A percentile compares a stretch with the other conserved stretches of the same genome.
phyloP scores from a whole-genome alignment of 2,113 vertebrate genomes.

The Channa maculata region DNA sequence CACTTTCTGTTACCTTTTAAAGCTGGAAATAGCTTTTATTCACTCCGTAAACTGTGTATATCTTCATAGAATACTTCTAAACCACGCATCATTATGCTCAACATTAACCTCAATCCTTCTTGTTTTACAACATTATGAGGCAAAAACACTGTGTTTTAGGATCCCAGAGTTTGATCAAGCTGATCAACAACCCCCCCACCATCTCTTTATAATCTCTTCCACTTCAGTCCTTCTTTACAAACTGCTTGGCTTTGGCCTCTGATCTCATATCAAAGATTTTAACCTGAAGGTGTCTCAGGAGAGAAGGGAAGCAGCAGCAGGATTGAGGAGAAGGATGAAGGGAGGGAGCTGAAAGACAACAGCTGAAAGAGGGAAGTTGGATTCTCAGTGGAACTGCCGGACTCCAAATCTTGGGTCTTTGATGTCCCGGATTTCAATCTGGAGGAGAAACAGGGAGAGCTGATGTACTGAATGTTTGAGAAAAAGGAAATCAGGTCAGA shows the following conservation, averaged over 20 bases:
- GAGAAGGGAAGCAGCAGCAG: background rate
- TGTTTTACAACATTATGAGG: background rate
- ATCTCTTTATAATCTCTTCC: constrained; percentile 53
- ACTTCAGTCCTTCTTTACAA: constrained; percentile 53
- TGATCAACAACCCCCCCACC: too few species aligned
- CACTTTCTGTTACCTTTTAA: constrained; percentile 57
- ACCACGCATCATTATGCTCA: constrained; percentile 53
- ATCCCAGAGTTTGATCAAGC: constrained; percentile 76
- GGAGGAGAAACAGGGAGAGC: constrained; percentile 33
- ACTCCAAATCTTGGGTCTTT: constrained; percentile 70
- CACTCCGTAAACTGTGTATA: constrained; percentile 60
- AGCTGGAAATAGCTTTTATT: constrained; percentile 59
- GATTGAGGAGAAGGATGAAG: constrained; percentile 3
- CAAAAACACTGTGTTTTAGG: constrained; percentile 23
- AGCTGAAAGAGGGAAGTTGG: constrained; percentile 17
- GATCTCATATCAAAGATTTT: constrained; percentile 54
- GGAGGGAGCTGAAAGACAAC: constrained; percentile 16
- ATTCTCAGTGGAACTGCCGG: constrained; percentile 75
- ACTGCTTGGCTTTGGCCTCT: constrained; percentile 35
- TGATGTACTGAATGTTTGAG: too few species aligned
- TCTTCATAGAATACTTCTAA: constrained; percentile 48
- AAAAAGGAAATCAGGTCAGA: too few species aligned
- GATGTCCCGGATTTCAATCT: constrained; percentile 79
- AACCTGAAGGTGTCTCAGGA: constrained; percentile 51
- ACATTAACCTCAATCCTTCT: constrained; percentile 27